Evolutionary conservation across 1,140 invertebrate species (phyloP).

Genomic region (Listronotus bonariensis): DNA sequence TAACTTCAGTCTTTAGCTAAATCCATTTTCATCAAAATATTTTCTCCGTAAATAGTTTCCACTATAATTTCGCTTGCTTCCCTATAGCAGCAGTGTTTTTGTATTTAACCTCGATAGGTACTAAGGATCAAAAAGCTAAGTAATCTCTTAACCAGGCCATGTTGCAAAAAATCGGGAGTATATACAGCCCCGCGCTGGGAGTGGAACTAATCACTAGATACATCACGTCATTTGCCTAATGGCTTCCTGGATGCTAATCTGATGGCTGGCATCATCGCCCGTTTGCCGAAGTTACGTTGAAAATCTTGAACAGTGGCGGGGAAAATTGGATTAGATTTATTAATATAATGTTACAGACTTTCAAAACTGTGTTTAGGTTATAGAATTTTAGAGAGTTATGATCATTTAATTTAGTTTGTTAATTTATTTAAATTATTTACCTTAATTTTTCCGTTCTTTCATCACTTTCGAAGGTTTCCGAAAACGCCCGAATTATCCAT

Average conservation of each 20-base stretch:
- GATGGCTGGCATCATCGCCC: conserved; percentile 40
- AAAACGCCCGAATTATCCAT: too few relatives aligned
- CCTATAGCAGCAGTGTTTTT: not conserved
- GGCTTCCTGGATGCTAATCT: conserved; percentile 55
- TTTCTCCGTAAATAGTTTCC: too few relatives aligned
- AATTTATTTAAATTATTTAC: too few relatives aligned
- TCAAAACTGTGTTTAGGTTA: too few relatives aligned
- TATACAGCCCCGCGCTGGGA: conserved; percentile 26
- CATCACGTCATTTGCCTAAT: conserved; percentile 55
- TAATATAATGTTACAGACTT: too few relatives aligned
- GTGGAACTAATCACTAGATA: conserved; percentile 52
- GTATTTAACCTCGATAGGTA: not conserved
- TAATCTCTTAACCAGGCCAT: conserved; percentile 17
- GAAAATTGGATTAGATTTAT: not conserved
- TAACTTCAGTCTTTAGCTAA: too few relatives aligned
- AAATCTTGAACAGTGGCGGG: conserved; percentile 18
- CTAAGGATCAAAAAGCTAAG: conserved; percentile 16
- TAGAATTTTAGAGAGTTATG: too few relatives aligned
- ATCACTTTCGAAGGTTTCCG: too few relatives aligned
- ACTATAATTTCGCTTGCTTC: too few relatives aligned
- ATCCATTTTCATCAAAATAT: too few relatives aligned
- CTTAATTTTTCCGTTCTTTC: too few relatives aligned
- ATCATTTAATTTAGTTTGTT: too few relatives aligned
- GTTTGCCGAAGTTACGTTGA: conserved; percentile 17
- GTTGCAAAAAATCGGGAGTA: conserved; percentile 26